A percentile compares a stretch with the other conserved stretches of the same genome.
These are phyloP conservation scores for Labeo calbasu DNA, from an alignment of 2,797 vertebrate genomes.

Conservation along the genomic window DNA sequence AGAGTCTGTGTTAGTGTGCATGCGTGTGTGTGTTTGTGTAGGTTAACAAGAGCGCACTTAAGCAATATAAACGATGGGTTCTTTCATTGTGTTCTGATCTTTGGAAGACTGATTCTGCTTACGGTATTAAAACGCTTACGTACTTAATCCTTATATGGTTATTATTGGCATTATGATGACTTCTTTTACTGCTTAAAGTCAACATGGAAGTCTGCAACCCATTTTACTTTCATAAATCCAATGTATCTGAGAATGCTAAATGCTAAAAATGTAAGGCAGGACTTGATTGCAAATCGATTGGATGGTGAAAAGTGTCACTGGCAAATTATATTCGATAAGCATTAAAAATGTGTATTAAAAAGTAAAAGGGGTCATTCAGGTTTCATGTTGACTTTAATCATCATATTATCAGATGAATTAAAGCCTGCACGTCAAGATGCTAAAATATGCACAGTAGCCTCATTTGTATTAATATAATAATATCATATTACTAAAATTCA, in stretches of 20 bases:
- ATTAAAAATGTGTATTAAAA: neutral
- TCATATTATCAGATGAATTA: conserved; percentile 37
- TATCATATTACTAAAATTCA: conserved; percentile 40
- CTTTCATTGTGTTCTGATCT: conserved; percentile 68
- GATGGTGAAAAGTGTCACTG: neutral
- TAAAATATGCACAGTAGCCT: conserved; percentile 49
- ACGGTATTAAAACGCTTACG: conserved; percentile 72
- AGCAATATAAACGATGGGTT: conserved; percentile 49
- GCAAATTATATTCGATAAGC: neutral
- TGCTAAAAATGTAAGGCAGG: neutral
- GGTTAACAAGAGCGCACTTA: conserved; percentile 51
- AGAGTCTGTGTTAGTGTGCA: conserved; percentile 51
- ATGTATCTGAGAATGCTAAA: neutral
- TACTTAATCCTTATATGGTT: conserved; percentile 71
- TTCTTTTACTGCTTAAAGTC: conserved; percentile 33
- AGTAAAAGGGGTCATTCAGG: neutral
- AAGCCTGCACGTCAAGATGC: conserved; percentile 43
- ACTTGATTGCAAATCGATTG: neutral
- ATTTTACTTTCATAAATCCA: neutral
- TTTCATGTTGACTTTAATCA: conserved; percentile 43
- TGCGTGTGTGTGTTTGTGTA: conserved; percentile 41
- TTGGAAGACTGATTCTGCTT: conserved; percentile 83
- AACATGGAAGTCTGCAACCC: conserved; percentile 26
- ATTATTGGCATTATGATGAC: conserved; percentile 60
- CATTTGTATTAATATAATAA: conserved; percentile 41